Percentiles rank a stretch among this genome's conserved stretches.
Conservation (phyloP, 2,888 invertebrate genomes). For the Sisyra terminalis region DNA sequence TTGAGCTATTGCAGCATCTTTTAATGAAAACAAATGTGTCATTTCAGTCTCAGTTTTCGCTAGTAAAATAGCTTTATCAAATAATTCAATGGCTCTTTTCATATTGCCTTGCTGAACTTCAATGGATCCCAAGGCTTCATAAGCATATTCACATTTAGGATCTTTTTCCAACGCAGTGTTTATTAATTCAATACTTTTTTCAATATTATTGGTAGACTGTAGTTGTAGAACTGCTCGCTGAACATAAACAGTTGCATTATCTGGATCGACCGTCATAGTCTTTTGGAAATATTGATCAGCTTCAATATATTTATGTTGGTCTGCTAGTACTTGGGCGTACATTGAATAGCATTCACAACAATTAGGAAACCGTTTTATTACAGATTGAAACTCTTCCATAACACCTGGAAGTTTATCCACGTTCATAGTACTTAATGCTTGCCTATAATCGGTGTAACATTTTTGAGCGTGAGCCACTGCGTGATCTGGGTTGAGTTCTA, state of each 20-base stretch:
- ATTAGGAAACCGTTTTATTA: conserved; percentile 62
- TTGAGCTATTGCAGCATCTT: conserved; percentile 83
- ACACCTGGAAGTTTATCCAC: conserved; percentile 43
- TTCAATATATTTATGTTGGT: conserved; percentile 66
- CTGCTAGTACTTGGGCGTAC: conserved; percentile 80
- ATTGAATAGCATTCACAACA: conserved; percentile 78
- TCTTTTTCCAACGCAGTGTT: conserved; percentile 73
- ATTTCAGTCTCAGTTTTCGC: conserved; percentile 80
- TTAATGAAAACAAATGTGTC: conserved; percentile 76
- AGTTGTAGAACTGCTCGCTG: conserved; percentile 71
- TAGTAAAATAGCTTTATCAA: conserved; percentile 73
- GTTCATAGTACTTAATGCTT: conserved; percentile 43
- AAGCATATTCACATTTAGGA: conserved; percentile 85
- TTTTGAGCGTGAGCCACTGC: conserved; percentile 80
- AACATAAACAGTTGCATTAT: conserved; percentile 72
- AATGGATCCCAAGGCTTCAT: conserved; percentile 86
- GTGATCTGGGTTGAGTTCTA: conserved; percentile 66
- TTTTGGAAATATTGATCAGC: conserved; percentile 70
- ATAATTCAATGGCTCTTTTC: conserved; percentile 63
- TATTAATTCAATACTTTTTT: conserved; percentile 60
- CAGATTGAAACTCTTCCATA: conserved; percentile 54
- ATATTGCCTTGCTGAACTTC: conserved; percentile 87
- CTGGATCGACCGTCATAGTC: conserved; percentile 66
- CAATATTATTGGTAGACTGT: conserved; percentile 72
- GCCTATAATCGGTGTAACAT: conserved; percentile 74